Conservation (phyloP, 2,113 vertebrate species). For the Edolisoma coerulescens region DNA sequence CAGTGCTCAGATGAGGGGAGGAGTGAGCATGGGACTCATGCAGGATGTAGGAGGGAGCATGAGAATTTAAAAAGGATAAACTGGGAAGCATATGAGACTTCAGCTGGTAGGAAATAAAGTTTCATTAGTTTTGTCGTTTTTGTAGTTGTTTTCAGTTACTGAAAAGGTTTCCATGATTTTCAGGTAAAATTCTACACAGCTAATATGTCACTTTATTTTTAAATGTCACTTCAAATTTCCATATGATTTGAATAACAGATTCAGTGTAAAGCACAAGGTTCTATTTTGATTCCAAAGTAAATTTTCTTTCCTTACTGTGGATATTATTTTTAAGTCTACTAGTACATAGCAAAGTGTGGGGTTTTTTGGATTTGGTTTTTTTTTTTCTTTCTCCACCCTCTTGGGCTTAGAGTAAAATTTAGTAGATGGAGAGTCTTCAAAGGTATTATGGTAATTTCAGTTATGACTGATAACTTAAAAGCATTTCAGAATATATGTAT, state of each 20-base stretch:
- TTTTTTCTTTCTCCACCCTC: accelerated
- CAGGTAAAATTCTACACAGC: background rate
- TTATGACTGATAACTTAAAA: background rate
- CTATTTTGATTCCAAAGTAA: background rate
- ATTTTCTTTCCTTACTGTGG: background rate
- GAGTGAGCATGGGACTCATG: accelerated
- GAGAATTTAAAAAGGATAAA: background rate
- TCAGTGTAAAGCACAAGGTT: background rate
- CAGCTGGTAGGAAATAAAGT: background rate
- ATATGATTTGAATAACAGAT: background rate
- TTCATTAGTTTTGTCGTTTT: background rate
- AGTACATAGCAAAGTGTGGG: background rate
- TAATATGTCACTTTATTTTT: background rate
- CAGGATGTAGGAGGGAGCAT: accelerated
- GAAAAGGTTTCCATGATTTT: background rate
- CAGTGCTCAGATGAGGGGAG: background rate
- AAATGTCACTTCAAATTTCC: background rate
- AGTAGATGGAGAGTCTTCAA: background rate
- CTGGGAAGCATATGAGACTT: background rate
- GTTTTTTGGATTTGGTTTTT: background rate
- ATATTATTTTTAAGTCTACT: background rate
- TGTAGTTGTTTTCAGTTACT: background rate
- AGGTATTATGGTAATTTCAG: background rate
- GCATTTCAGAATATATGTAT: background rate
- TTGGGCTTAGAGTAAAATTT: background rate